A percentile compares a stretch with the other conserved stretches of the same genome.
Conservation (phyloP, 2,888 invertebrate genomes). For the Xylota segnis region DNA sequence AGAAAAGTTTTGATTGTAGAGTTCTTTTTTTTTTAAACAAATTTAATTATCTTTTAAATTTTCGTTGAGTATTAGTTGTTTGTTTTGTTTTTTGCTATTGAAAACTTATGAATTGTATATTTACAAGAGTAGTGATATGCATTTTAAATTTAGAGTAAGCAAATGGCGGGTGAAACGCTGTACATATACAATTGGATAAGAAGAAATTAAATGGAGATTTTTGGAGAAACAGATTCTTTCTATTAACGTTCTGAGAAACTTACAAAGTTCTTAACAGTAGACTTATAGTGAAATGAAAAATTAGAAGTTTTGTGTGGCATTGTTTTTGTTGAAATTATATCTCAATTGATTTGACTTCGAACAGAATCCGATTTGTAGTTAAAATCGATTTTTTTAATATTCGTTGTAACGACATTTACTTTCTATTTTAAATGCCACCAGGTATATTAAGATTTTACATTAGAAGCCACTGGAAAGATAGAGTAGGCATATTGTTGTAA, state of each 20-base stretch:
- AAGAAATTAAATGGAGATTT: not conserved
- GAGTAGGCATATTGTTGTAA: too few species aligned
- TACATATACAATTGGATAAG: not conserved
- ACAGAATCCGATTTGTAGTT: too few species aligned
- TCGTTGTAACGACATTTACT: too few species aligned
- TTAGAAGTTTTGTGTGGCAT: not conserved
- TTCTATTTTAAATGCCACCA: too few species aligned
- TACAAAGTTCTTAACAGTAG: not conserved
- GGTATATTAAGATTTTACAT: too few species aligned
- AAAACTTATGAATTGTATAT: conserved; percentile 18
- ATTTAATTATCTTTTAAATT: conserved; percentile 34
- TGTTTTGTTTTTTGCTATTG: conserved; percentile 17
- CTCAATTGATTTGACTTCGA: too few species aligned
- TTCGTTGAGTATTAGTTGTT: conserved; percentile 69
- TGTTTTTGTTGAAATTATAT: too few species aligned
- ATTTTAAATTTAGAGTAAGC: conserved; percentile 28
- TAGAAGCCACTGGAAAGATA: too few species aligned
- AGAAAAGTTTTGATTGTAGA: conserved; percentile 48
- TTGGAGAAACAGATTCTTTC: not conserved
- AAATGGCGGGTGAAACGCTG: not conserved
- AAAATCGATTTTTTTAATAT: too few species aligned
- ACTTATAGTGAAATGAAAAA: conserved; percentile 4
- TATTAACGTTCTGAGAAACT: not conserved
- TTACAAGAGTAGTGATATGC: conserved; percentile 34
- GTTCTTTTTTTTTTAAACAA: conserved; percentile 10